A percentile compares a stretch with the other conserved stretches of the same genome.
These are phyloP conservation scores for Ormyrus labotus DNA, from an alignment of 2,888 invertebrate genomes.

Conservation along the genomic window DNA sequence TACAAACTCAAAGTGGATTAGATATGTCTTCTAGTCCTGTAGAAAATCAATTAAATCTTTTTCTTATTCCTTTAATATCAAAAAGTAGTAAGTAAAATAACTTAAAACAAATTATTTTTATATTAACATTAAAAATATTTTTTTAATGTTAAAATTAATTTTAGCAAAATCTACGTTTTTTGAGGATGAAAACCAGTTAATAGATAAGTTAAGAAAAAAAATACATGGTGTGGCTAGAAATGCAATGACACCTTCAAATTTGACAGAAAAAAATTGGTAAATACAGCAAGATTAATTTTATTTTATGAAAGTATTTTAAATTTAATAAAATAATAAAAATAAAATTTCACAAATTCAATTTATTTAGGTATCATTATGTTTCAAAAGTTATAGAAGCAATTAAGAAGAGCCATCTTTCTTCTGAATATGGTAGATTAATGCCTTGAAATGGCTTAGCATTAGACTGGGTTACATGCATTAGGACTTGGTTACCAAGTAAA, in stretches of 20 bases:
- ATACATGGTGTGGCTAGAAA: constrained; percentile 83
- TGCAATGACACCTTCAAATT: constrained; percentile 83
- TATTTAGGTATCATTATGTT: constrained; percentile 83
- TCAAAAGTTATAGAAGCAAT: constrained; percentile 90
- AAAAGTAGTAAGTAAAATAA: constrained; percentile 70
- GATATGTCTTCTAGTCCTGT: constrained; percentile 80
- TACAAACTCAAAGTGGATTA: constrained; percentile 83
- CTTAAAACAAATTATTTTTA: constrained; percentile 4
- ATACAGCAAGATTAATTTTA: neutral
- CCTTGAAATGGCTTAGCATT: constrained; percentile 75
- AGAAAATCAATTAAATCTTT: constrained; percentile 83
- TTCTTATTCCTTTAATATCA: constrained; percentile 81
- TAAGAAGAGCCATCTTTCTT: constrained; percentile 88
- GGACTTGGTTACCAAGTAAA: neutral
- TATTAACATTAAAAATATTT: constrained; percentile 11
- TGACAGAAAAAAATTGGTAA: constrained; percentile 89
- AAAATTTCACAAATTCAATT: constrained; percentile 17
- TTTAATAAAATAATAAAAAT: constrained; percentile 1
- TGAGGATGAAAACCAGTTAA: constrained; percentile 77
- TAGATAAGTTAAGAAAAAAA: constrained; percentile 83
- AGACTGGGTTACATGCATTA: neutral
- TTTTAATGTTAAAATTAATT: constrained; percentile 36
- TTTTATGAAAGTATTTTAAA: constrained; percentile 1
- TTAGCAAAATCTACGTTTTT: constrained; percentile 65
- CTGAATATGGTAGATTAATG: constrained; percentile 89